Evolutionary conservation across 2,797 vertebrate species (phyloP), one percentile per base, ranked within the genome.

Genomic region (Mormyrops boulengeri): DNA sequence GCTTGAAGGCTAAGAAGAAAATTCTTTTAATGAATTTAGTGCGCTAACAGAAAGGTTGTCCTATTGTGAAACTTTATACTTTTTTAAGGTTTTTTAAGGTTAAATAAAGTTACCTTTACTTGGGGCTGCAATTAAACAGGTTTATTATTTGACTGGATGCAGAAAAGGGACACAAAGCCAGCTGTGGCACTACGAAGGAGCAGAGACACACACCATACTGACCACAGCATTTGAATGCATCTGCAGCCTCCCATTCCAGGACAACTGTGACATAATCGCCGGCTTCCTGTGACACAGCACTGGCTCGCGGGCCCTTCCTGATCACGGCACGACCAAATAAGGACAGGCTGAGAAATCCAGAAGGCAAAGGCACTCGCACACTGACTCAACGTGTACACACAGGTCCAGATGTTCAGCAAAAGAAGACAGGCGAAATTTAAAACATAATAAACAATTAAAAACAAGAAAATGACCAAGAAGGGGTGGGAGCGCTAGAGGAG

Each of bases 221-320:
- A 30, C 26, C 26, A 30, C 26, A 34, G 60, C 22, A 3, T 12
- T 17, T 41, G 12, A 17, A 38, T 73, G 14, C 69, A 73, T 77
- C 12, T 41, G 44, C 38, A 57, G 90, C 91, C 92, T 92, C 90
- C 89, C 85, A 94, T 93, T 93, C 95, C 93, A 94, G 93, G 94
- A 92, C 86, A 60, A 92, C 92, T 73, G 50, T 91, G 95, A 96
- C 95, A 95, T 93, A 95, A 96, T 96, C 95, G 94, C 94, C 90
- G 92, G 88, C 94, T 96, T 96, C 95, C 95, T 93, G 93, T 96
- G 95, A 96, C 95, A 95, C 91, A 92, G 93, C 92, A 92, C 66
- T 91, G 92, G 91, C 91, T 91, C 92, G 92, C 93, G 93, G 87
- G 94, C 94, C 91, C 94, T 96, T 97, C 96, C 96, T 96, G 95